These are phyloP conservation scores for Trisateles emortualis DNA, from an alignment of 2,888 invertebrate genomes.

Conservation along the genomic window DNA sequence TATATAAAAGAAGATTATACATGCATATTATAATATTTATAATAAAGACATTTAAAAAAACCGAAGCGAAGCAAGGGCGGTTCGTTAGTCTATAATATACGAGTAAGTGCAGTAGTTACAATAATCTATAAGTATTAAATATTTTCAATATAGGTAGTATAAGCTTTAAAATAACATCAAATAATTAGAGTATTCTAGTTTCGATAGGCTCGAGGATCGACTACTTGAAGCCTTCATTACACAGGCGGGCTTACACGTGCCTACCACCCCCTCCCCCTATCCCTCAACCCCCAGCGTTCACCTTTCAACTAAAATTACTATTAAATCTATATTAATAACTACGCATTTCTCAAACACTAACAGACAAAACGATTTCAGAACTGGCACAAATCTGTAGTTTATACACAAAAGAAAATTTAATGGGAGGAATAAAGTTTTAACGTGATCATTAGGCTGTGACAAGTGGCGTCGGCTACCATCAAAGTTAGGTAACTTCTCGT, in stretches of 20 bases:
- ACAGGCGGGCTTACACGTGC: conserved; percentile 11
- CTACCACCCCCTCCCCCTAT: conserved; percentile 3
- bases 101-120: no score
- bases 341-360: conserved; percentile 7
- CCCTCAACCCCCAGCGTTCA: neutral
- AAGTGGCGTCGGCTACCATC: conserved; percentile 45
- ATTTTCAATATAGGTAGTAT: neutral
- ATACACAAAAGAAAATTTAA: conserved; percentile 27
- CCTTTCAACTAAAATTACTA: conserved; percentile 11
- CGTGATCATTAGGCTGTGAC: conserved; percentile 31
- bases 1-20: no score
- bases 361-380: neutral
- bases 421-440: conserved; percentile 36
- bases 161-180: neutral
- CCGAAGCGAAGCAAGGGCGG: no score
- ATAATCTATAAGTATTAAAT: neutral
- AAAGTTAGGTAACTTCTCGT: conserved; percentile 4
- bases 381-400: neutral
- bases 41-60: no score
- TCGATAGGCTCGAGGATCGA: no score
- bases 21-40: no score
- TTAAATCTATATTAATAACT: conserved; percentile 13
- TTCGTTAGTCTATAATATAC: no score
- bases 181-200: neutral
- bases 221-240: conserved; percentile 3